Percentiles rank a stretch among this genome's conserved stretches.
These are phyloP conservation scores for Augochlora pura DNA, from an alignment of 1,140 invertebrate genomes.

Conservation along the genomic window DNA sequence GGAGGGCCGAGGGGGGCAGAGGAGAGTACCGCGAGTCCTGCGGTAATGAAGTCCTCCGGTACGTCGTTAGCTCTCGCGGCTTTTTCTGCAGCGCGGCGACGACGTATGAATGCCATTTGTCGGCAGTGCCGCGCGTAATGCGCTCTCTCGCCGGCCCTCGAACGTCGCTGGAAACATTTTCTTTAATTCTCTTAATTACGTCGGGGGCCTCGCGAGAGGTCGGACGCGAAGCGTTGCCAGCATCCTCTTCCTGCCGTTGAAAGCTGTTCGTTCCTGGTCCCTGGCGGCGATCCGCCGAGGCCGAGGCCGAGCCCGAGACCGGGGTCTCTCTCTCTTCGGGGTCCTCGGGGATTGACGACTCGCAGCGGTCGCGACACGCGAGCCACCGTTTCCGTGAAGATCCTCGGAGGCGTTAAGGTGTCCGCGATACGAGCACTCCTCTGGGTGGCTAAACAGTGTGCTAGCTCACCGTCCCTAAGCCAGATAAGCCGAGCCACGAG, in stretches of 20 bases:
- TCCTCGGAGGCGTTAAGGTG: conserved; percentile 28
- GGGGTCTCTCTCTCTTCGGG: no score
- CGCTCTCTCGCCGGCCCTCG: conserved; percentile 25
- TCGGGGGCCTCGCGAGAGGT: no score
- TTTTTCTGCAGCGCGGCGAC: conserved; percentile 48
- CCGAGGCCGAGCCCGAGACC: no score
- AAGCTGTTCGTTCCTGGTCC: no score
- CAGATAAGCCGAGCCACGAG: conserved; percentile 39
- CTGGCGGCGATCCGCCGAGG: no score
- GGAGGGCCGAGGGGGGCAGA: neutral
- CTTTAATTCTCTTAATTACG: no score
- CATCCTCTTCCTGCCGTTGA: no score
- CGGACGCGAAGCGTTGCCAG: no score
- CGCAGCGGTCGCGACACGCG: conserved; percentile 17
- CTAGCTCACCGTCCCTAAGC: conserved; percentile 13
- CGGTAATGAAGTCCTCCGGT: conserved; percentile 62
- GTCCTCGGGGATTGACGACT: neutral
- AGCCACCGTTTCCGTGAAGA: conserved; percentile 25
- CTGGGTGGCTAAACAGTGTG: neutral
- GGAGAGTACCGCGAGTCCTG: conserved; percentile 31
- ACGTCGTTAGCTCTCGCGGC: conserved; percentile 58
- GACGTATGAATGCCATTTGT: conserved; percentile 59
- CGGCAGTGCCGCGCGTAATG: conserved; percentile 43
- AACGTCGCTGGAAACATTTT: no score
- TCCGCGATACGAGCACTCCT: neutral